Evolutionary conservation across 1,140 invertebrate genomes (phyloP).

Genomic region (Drosophila setifemur): DNA sequence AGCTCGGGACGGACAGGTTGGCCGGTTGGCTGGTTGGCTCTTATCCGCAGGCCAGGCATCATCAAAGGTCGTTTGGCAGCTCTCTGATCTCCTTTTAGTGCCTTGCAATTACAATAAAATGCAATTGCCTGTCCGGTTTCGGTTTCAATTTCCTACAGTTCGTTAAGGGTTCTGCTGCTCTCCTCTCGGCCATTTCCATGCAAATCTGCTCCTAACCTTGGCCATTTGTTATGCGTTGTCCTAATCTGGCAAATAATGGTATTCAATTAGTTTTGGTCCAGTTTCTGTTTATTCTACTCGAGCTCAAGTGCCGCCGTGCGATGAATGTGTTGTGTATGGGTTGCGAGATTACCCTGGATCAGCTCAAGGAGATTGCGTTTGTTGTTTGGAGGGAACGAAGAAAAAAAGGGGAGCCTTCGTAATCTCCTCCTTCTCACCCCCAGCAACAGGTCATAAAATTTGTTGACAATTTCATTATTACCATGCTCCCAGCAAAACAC

Average conservation of each 20-base stretch:
- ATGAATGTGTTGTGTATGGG: slow-evolving; percentile 33
- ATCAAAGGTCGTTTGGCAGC: slow-evolving; percentile 67
- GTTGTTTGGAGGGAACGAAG: too few relatives aligned
- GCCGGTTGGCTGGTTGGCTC: background rate
- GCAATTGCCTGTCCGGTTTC: slow-evolving; percentile 58
- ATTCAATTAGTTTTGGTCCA: slow-evolving; percentile 75
- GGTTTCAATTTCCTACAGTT: slow-evolving; percentile 65
- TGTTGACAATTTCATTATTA: slow-evolving; percentile 60
- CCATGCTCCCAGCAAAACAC: slow-evolving; percentile 20
- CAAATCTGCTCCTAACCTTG: slow-evolving; percentile 72
- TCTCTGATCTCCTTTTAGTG: slow-evolving; percentile 27
- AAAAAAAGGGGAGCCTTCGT: background rate
- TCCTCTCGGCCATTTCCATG: slow-evolving; percentile 34
- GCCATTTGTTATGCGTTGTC: slow-evolving; percentile 63
- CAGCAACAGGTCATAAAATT: slow-evolving; percentile 44
- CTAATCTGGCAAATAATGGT: slow-evolving; percentile 75
- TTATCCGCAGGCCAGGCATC: slow-evolving; percentile 47
- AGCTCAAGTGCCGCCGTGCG: slow-evolving; percentile 20
- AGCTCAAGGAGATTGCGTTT: slow-evolving; percentile 29
- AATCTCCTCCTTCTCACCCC: background rate
- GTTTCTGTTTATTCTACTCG: slow-evolving; percentile 49
- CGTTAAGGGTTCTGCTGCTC: slow-evolving; percentile 41
- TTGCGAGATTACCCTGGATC: slow-evolving; percentile 30
- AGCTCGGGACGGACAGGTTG: slow-evolving; percentile 8
- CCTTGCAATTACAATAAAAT: slow-evolving; percentile 63